Evolutionary conservation across 1,140 invertebrate genomes (phyloP).

Genomic region (Eupristina koningsbergeri): DNA sequence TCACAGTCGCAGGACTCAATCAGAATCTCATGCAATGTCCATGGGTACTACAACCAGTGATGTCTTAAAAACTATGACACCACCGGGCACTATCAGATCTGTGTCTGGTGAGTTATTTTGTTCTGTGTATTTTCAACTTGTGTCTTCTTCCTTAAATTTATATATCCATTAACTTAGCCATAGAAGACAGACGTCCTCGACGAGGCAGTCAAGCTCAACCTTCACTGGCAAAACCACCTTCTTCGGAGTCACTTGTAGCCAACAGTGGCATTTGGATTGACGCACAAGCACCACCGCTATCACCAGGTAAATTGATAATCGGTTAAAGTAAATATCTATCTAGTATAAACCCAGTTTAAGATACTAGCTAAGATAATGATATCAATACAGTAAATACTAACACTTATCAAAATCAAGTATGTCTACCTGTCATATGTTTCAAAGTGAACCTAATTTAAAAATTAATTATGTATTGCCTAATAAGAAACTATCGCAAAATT

Average conservation of each 20-base stretch:
- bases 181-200: constrained; percentile 67
- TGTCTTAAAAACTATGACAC: constrained; percentile 66
- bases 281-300: constrained; percentile 61
- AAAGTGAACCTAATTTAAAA: constrained; percentile 54
- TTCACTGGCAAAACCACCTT: constrained; percentile 69
- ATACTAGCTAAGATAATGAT: constrained; percentile 45
- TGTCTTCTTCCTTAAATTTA: not conserved
- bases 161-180: constrained; percentile 57
- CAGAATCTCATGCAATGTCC: constrained; percentile 58
- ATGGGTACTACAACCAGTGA: constrained; percentile 49
- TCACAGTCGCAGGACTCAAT: constrained; percentile 60
- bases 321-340: not conserved
- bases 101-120: constrained; percentile 22
- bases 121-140: not conserved
- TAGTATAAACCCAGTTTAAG: constrained; percentile 13
- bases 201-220: constrained; percentile 67
- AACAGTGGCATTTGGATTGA: constrained; percentile 62
- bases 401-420: not conserved
- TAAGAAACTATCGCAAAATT: constrained; percentile 39
- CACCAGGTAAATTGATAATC: constrained; percentile 67
- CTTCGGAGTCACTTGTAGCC: constrained; percentile 68
- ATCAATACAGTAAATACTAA: not conserved
- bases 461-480: constrained; percentile 7
- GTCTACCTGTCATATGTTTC: constrained; percentile 46
- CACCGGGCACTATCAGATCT: constrained; percentile 66